Base-by-base conservation (phyloP, 2,113 vertebrate genomes). In the Calidris pugnax region DNA sequence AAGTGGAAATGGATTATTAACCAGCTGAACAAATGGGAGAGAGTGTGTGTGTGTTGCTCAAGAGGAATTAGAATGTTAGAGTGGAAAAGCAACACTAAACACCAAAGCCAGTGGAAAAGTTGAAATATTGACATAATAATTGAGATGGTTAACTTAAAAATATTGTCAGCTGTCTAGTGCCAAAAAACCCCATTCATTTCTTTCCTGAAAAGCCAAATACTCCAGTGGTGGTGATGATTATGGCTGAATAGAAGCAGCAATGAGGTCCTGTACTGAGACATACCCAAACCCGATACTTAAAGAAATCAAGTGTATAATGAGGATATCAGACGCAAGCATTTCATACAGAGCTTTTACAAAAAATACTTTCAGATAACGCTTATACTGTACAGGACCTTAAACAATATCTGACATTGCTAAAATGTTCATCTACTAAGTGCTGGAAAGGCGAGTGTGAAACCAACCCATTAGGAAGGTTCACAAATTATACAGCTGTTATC, bases 371-470 rank as follows among this genome's bases (percentile, higher is more conserved):
- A 95, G 39, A 27, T 92, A 71, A 64, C 68, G 23, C 85, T 97
- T 81, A 72, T 93, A 60, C 43, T 91, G 64, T 88, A 80, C 68
- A 94, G 82, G 72, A 48, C 35, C n/a, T n/a, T 62, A 66, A 92
- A 96, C 87, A 72, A 59, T 95, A 96, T 75, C 93, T 97, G 97
- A 96, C 87, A 93, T 48, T 63, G 92, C 85, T 97, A 83, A 96
- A 97, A 93, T 78, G 84, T 84, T 92, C 14, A 60, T 97, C 96
- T 98, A 96, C 96, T 98, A 96, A 97, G 96, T 97, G 96, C 78
- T 95, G 90, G 97, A 96, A 97, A 98, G 93, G 90, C 53, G 88
- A 72, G 27, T 48, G 77, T 89, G 41, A 83, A 97, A 89, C 63
- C 48, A 90, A 32, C 48, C 79, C 16, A 0, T 24, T 75, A 67